These are phyloP conservation scores for Subacronicta megacephala DNA, from an alignment of 2,888 invertebrate species.

Conservation along the genomic window DNA sequence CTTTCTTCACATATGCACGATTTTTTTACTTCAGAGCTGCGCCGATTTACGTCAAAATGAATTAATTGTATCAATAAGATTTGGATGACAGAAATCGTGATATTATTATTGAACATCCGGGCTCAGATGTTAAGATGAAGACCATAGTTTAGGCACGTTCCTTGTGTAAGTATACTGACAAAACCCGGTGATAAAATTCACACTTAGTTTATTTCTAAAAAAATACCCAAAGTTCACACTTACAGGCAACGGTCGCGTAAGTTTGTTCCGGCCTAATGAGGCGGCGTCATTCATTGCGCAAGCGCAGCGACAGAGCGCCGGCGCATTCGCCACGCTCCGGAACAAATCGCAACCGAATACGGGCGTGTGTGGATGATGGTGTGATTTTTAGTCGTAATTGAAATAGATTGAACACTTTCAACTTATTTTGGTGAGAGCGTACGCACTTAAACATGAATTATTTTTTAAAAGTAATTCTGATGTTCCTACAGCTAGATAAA, in stretches of 20 bases:
- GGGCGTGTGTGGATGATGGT: slow-evolving; percentile 73
- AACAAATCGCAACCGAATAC: slow-evolving; percentile 85
- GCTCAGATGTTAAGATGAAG: background rate
- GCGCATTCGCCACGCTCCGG: slow-evolving; percentile 81
- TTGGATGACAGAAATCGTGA: too few relatives aligned
- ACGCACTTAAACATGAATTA: background rate
- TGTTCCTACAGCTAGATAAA: too few relatives aligned
- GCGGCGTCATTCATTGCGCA: slow-evolving; percentile 80
- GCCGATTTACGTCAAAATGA: too few relatives aligned
- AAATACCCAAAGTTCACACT: slow-evolving; percentile 57
- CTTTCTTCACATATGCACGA: too few relatives aligned
- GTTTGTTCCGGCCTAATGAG: slow-evolving; percentile 85
- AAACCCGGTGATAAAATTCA: slow-evolving; percentile 35
- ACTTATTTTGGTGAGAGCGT: slow-evolving; percentile 31
- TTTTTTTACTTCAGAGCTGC: too few relatives aligned
- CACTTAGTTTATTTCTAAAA: slow-evolving; percentile 29
- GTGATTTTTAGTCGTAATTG: slow-evolving; percentile 68
- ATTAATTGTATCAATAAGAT: too few relatives aligned
- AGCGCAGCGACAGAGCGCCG: slow-evolving; percentile 76
- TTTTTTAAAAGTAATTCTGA: too few relatives aligned
- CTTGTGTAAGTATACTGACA: slow-evolving; percentile 33
- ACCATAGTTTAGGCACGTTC: slow-evolving; percentile 7
- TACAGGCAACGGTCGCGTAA: slow-evolving; percentile 53
- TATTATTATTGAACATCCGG: background rate
- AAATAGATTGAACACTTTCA: slow-evolving; percentile 51